Evolutionary conservation across 2,113 vertebrate species (phyloP).

Genomic region (Cyprinodon brontotheroides): DNA sequence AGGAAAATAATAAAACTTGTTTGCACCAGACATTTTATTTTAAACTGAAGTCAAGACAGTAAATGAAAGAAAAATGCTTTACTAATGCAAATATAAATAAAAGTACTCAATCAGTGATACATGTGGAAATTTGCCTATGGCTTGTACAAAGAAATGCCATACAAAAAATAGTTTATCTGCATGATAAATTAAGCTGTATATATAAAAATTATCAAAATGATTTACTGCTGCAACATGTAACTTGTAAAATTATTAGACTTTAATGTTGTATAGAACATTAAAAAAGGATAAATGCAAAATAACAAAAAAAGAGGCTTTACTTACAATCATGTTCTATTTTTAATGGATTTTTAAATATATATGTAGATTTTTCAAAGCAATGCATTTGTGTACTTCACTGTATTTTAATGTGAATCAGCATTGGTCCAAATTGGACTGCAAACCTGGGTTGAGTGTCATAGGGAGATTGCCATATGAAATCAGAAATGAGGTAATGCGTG

Average conservation of each 20-base stretch:
- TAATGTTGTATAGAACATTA: no score
- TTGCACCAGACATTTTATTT: not conserved
- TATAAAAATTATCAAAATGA: not conserved
- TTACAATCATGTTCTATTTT: no score
- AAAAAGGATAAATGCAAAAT: no score
- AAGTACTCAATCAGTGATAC: not conserved
- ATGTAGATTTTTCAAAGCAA: no score
- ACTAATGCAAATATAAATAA: not conserved
- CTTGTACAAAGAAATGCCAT: not conserved
- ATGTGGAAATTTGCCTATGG: not conserved
- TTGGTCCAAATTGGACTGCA: not conserved
- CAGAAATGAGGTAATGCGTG: constrained; percentile 36
- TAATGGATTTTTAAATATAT: no score
- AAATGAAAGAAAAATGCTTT: not conserved
- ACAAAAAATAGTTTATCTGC: not conserved
- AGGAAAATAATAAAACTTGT: constrained; percentile 4
- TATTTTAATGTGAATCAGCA: not conserved
- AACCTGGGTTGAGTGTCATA: not conserved
- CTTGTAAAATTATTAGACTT: no score
- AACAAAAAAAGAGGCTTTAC: not conserved
- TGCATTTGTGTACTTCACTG: not conserved
- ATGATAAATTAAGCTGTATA: not conserved
- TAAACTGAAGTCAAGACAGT: not conserved
- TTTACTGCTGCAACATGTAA: not conserved
- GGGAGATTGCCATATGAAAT: constrained; percentile 16